These are phyloP conservation scores for Petrolisthes cinctipes DNA, from an alignment of 2,888 invertebrate species.

Conservation along the genomic window DNA sequence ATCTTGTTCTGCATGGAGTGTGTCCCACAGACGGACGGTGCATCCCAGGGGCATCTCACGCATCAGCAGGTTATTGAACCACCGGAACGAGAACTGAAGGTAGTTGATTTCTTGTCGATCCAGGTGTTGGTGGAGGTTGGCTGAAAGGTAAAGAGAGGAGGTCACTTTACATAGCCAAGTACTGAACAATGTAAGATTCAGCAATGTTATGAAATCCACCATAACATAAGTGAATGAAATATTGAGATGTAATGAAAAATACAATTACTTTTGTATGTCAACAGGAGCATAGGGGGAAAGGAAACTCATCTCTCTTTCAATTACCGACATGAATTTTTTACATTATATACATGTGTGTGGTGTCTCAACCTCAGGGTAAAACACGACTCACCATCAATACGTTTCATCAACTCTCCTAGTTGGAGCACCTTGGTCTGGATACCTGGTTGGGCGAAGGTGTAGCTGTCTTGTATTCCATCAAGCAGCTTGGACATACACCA, in stretches of 20 bases:
- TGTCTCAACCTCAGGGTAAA: too few relatives aligned
- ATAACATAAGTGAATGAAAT: too few relatives aligned
- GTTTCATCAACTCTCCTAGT: conserved; percentile 92
- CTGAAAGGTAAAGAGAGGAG: conserved; percentile 70
- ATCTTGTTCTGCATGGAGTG: conserved; percentile 95
- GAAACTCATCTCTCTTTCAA: too few relatives aligned
- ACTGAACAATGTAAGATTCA: not conserved
- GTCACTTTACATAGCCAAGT: not conserved
- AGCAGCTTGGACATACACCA: conserved; percentile 98
- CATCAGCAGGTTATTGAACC: conserved; percentile 99
- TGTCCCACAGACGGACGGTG: conserved; percentile 98
- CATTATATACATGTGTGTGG: too few relatives aligned
- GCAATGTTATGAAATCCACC: not conserved
- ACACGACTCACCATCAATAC: conserved; percentile 84
- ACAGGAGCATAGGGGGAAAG: too few relatives aligned
- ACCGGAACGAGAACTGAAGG: conserved; percentile 98
- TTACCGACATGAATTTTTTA: too few relatives aligned
- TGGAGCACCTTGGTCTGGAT: conserved; percentile 98
- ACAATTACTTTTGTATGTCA: too few relatives aligned
- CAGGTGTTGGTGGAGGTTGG: conserved; percentile 89
- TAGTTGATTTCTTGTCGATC: conserved; percentile 95
- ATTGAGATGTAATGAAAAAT: too few relatives aligned
- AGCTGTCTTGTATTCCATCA: conserved; percentile 99
- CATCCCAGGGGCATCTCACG: conserved; percentile 96
- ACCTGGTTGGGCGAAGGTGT: conserved; percentile 99